A percentile compares a stretch with the other conserved stretches of the same genome.
These are phyloP conservation scores for Hypercompe scribonia DNA, from an alignment of 2,888 invertebrate genomes.

Conservation along the genomic window DNA sequence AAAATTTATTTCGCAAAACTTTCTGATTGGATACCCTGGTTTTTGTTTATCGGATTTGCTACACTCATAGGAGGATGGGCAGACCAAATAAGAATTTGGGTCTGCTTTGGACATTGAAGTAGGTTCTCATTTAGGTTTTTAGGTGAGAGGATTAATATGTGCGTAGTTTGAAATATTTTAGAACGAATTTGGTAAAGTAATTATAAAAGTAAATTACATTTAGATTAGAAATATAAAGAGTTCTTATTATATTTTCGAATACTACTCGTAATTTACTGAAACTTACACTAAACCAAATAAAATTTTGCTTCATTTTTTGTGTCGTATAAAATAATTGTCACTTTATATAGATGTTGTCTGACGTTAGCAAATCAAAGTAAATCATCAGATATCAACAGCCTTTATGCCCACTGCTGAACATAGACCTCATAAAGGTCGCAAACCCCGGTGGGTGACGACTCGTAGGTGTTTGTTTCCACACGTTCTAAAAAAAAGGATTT, in stretches of 20 bases:
- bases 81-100: constrained; percentile 31
- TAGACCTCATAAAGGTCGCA: too few relatives aligned
- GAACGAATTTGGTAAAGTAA: constrained; percentile 23
- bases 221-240: background rate
- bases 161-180: constrained; percentile 14
- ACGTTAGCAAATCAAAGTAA: too few relatives aligned
- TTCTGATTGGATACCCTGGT: constrained; percentile 58
- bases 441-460: too few relatives aligned
- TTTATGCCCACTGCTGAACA: too few relatives aligned
- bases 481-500: too few relatives aligned
- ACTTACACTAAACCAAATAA: background rate
- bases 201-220: background rate
- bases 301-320: background rate
- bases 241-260: background rate
- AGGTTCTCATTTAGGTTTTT: constrained; percentile 47
- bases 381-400: too few relatives aligned
- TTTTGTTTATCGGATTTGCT: constrained; percentile 52
- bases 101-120: constrained; percentile 50
- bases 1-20: constrained; percentile 62
- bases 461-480: too few relatives aligned
- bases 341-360: background rate
- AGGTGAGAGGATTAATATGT: constrained; percentile 32
- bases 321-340: background rate
- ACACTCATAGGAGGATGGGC: constrained; percentile 40
- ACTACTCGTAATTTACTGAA: background rate